A percentile compares a stretch with the other conserved stretches of the same genome.
These are phyloP conservation scores for Cancer borealis DNA, from an alignment of 2,888 invertebrate species.

Conservation along the genomic window DNA sequence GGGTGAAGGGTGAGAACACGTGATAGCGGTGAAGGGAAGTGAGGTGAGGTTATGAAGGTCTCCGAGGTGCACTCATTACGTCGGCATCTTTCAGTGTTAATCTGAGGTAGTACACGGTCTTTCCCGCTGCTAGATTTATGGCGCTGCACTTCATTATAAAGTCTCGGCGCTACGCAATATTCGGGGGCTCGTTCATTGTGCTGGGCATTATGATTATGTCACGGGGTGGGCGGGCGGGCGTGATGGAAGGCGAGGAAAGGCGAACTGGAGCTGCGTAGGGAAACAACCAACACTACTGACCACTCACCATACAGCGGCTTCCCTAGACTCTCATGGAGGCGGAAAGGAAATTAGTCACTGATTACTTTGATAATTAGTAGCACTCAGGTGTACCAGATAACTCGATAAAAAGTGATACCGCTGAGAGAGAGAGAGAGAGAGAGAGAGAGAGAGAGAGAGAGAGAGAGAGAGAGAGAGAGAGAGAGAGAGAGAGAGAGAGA, in stretches of 20 bases:
- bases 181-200: background rate
- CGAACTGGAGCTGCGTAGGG: no score
- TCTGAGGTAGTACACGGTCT: background rate
- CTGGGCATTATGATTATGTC: constrained; percentile 9
- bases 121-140: background rate
- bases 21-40: background rate
- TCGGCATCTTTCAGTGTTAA: background rate
- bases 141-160: constrained; percentile 1
- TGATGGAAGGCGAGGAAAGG: background rate
- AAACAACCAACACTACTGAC: no score
- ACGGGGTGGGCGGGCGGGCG: background rate
- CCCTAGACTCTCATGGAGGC: no score
- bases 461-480: no score
- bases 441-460: no score
- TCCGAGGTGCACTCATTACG: background rate
- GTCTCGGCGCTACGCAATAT: background rate
- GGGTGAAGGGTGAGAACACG: background rate
- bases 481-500: no score
- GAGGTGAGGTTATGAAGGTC: background rate
- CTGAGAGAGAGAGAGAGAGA: no score
- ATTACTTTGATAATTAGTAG: no score
- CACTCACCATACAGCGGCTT: no score
- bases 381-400: no score
- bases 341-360: no score
- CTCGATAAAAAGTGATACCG: no score